Percentiles rank a stretch among this genome's conserved stretches.
Conservation (phyloP, 1,140 invertebrate species). For the Ceratina japonica region DNA sequence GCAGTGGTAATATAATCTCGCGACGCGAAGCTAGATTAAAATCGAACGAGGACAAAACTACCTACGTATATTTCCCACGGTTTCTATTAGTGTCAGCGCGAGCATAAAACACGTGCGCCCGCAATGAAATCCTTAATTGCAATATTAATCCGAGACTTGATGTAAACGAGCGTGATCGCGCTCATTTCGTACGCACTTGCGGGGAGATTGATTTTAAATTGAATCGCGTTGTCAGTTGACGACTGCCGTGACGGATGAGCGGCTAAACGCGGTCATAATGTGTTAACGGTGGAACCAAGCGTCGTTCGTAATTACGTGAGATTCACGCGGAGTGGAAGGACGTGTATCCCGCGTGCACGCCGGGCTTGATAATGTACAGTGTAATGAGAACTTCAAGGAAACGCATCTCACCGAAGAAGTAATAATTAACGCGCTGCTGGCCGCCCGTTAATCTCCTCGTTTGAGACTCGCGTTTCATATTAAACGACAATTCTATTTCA, state of each 20-base stretch:
- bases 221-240: too few relatives aligned
- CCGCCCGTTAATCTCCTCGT: not conserved
- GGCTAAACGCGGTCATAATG: not conserved
- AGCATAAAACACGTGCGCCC: not conserved
- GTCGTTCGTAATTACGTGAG: slow-evolving; percentile 19
- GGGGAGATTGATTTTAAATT: not conserved
- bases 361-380: slow-evolving; percentile 2
- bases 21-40: not conserved
- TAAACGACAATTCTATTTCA: not conserved
- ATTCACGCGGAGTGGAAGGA: not conserved
- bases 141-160: too few relatives aligned
- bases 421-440: slow-evolving; percentile 18
- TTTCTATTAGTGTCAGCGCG: not conserved
- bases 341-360: too few relatives aligned
- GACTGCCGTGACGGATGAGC: too few relatives aligned
- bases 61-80: too few relatives aligned
- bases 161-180: not conserved
- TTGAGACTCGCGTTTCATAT: not conserved
- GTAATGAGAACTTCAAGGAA: slow-evolving; percentile 17
- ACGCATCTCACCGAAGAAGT: not conserved
- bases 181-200: not conserved
- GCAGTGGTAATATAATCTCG: too few relatives aligned
- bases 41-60: too few relatives aligned
- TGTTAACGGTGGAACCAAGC: not conserved
- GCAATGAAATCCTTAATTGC: too few relatives aligned